Base-by-base conservation (phyloP, 2,888 invertebrate species). In the Caenorhabditis doughertyi region DNA sequence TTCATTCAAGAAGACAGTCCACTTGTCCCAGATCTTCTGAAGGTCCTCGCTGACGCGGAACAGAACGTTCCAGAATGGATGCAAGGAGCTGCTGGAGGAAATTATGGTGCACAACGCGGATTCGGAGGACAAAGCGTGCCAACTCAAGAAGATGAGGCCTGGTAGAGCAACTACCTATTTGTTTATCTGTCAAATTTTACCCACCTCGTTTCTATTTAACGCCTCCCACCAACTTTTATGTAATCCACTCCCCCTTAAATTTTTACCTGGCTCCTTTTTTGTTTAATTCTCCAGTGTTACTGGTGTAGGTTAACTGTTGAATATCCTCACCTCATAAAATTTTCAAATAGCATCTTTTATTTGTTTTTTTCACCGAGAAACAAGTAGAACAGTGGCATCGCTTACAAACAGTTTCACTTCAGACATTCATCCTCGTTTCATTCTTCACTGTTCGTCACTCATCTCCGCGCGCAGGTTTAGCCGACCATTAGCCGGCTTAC, bases 1-100 rank as follows among this genome's bases (percentile, higher is more conserved):
- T 97, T 94, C 91, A 95, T 96, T 0, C 90, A 89, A 21, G 83
- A 85, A n/a, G 96, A 97, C 91, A 81, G 91, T 0, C 92, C 93
- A 0, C 87, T 97, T 0, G 94, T 94, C 18, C 49, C 47, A 11
- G 76, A 64, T 1, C 65, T 81, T 13, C 2, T 74, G 7, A 27
- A 58, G 13, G 64, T 76, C 32, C 81, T 81, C 18, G 65, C 32
- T n/a, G 81, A 81, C 27, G 81, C 81, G 9, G 70, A 81, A 18
- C 81, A 81, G 42, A 51, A 39, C 25, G 81, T 81, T 58, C 81
- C 81, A 16, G 71, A 76, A 1, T 81, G 55, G 55, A 81, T 81
- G 76, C 53, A 35, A 5, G 73, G 18, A 56, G 18, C n/a, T 18
- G 27, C 23, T 9, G 47, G 27, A 25, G 56, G 56, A 25, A 51